A percentile compares a stretch with the other conserved stretches of the same genome.
Conservation (phyloP, 2,113 vertebrate genomes). For the Cheilinus undulatus region DNA sequence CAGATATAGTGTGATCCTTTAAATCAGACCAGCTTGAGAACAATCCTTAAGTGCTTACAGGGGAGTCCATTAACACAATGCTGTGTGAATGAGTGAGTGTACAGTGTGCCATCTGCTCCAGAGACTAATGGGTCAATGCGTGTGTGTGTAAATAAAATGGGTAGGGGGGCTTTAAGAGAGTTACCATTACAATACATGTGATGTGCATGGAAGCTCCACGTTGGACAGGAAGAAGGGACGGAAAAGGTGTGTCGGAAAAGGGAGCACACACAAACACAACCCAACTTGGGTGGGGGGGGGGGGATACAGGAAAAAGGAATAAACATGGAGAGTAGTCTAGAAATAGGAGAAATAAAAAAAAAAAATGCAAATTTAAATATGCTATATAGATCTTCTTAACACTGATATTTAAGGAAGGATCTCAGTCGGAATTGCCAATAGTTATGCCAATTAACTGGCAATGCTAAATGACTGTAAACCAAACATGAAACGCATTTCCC, state of each 20-base stretch:
- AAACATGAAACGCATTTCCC: background rate
- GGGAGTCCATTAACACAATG: conserved; percentile 50
- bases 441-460: no score
- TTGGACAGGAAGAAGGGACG: conserved; percentile 67
- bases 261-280: conserved; percentile 31
- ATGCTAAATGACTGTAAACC: no score
- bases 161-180: conserved; percentile 55
- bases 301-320: conserved; percentile 4
- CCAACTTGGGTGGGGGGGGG: no score
- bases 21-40: conserved; percentile 45
- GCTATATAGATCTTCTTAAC: background rate
- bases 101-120: conserved; percentile 61
- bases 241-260: conserved; percentile 58
- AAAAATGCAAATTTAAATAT: background rate
- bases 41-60: conserved; percentile 62
- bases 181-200: conserved; percentile 24
- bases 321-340: background rate
- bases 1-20: conserved; percentile 38
- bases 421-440: background rate
- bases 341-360: no score
- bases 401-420: background rate
- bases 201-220: conserved; percentile 61
- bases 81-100: conserved; percentile 28
- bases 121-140: conserved; percentile 55
- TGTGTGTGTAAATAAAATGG: conserved; percentile 48